Evolutionary conservation across 2,888 invertebrate species (phyloP).

Genomic region (Saturnia japonica): DNA sequence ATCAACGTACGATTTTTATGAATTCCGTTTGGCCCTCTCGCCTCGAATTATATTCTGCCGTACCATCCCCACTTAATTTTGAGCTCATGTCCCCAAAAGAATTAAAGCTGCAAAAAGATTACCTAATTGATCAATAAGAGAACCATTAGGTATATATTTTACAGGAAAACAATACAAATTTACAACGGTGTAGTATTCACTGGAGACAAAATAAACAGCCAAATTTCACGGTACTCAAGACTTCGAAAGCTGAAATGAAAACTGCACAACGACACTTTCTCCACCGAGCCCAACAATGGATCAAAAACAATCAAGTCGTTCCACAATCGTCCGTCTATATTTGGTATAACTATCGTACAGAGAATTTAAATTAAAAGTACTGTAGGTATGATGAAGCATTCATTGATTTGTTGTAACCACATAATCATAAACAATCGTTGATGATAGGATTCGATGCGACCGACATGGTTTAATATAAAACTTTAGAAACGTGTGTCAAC

Average conservation of each 20-base stretch:
- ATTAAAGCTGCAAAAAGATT: neutral
- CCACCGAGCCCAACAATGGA: slow-evolving; percentile 22
- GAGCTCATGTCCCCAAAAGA: neutral
- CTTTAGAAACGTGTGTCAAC: neutral
- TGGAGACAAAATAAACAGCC: slow-evolving; percentile 5
- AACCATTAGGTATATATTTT: neutral
- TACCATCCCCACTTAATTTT: too few species aligned
- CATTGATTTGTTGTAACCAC: slow-evolving; percentile 11
- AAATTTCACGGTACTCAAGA: slow-evolving; percentile 14
- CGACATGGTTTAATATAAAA: neutral
- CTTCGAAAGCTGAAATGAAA: slow-evolving; percentile 20
- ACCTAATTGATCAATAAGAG: neutral
- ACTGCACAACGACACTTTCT: slow-evolving; percentile 21
- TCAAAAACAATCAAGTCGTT: slow-evolving; percentile 19
- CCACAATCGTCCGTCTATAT: slow-evolving; percentile 10
- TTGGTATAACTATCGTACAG: slow-evolving; percentile 11
- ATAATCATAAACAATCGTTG: neutral
- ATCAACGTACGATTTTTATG: too few species aligned
- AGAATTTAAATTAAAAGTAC: slow-evolving; percentile 17
- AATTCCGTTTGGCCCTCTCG: too few species aligned
- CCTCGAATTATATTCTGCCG: too few species aligned
- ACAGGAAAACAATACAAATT: neutral
- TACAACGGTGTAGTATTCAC: slow-evolving; percentile 8
- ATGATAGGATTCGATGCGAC: neutral
- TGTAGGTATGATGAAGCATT: slow-evolving; percentile 11